Percentiles rank a stretch among this genome's conserved stretches.
Evolutionary conservation across 2,797 vertebrate species (phyloP).

Genomic region (Acestrorhynchus altus): DNA sequence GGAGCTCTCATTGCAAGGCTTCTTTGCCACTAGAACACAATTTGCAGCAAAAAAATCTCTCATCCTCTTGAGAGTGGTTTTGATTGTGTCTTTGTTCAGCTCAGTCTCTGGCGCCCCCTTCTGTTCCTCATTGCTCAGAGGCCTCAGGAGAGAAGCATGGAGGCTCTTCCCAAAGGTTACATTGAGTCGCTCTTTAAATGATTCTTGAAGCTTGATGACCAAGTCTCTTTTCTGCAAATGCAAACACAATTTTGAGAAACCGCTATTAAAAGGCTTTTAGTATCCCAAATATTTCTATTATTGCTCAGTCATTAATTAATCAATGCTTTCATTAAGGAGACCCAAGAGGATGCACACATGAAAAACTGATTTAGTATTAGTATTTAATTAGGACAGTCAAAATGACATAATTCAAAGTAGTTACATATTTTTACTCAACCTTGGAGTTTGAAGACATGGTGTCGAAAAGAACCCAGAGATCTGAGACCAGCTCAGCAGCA

Average conservation of each 20-base stretch:
- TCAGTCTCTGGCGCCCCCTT: constrained; percentile 14
- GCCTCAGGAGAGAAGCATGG: constrained; percentile 55
- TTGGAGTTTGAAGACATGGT: constrained; percentile 42
- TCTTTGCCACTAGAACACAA: constrained; percentile 24
- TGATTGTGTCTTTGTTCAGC: constrained; percentile 15
- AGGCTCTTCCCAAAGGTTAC: constrained; percentile 54
- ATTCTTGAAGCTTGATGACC: constrained; percentile 52
- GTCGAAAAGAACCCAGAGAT: constrained; percentile 73
- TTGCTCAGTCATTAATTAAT: not conserved
- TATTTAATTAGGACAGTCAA: too few relatives aligned
- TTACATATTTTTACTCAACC: constrained; percentile 50
- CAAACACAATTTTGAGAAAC: not conserved
- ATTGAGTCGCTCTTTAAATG: constrained; percentile 55
- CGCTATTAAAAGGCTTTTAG: not conserved
- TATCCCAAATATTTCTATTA: not conserved
- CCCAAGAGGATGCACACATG: too few relatives aligned
- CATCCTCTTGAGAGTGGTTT: constrained; percentile 54
- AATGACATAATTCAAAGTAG: too few relatives aligned
- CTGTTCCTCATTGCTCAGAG: not conserved
- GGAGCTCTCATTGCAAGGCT: constrained; percentile 5
- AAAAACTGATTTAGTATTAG: too few relatives aligned
- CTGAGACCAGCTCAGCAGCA: constrained; percentile 78
- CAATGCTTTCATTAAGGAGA: too few relatives aligned
- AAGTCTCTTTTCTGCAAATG: constrained; percentile 41
- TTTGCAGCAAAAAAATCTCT: constrained; percentile 44